Evolutionary conservation across 2,797 vertebrate species (phyloP).

Genomic region (Mormyrops attenuatus): DNA sequence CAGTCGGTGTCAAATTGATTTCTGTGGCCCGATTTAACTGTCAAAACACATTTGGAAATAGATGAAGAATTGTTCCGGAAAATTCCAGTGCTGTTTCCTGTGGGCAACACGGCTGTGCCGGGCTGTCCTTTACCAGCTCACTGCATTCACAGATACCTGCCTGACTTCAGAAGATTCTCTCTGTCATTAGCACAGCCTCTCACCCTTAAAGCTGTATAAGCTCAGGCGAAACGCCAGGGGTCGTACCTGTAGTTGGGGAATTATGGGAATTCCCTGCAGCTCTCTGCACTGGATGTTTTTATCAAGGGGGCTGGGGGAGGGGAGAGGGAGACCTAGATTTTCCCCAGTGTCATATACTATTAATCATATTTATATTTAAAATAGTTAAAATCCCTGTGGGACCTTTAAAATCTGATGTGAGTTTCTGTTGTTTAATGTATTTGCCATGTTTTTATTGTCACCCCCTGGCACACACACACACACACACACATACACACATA

Average conservation of each 20-base stretch:
- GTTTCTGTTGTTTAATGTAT: background rate
- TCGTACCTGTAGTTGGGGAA: background rate
- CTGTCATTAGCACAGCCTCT: background rate
- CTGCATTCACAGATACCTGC: background rate
- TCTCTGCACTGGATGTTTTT: background rate
- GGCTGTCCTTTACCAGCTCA: background rate
- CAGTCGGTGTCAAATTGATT: background rate
- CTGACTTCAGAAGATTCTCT: background rate
- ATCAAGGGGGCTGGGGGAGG: background rate
- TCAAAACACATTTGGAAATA: constrained; percentile 2
- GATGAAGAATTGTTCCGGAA: background rate
- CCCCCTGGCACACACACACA: background rate
- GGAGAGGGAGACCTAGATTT: background rate
- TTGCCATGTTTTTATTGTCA: background rate
- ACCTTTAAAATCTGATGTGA: background rate
- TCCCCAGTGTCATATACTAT: background rate
- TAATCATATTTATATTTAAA: background rate
- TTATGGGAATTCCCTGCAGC: background rate
- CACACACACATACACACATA: background rate
- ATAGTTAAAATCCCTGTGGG: background rate
- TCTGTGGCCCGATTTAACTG: background rate
- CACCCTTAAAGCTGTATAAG: background rate
- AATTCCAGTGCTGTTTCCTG: background rate
- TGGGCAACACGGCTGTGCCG: background rate
- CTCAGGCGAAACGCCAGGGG: background rate